Evolutionary conservation across 2,797 vertebrate species (phyloP), one percentile per base, ranked within the genome.

Genomic region (Characodon lateralis): DNA sequence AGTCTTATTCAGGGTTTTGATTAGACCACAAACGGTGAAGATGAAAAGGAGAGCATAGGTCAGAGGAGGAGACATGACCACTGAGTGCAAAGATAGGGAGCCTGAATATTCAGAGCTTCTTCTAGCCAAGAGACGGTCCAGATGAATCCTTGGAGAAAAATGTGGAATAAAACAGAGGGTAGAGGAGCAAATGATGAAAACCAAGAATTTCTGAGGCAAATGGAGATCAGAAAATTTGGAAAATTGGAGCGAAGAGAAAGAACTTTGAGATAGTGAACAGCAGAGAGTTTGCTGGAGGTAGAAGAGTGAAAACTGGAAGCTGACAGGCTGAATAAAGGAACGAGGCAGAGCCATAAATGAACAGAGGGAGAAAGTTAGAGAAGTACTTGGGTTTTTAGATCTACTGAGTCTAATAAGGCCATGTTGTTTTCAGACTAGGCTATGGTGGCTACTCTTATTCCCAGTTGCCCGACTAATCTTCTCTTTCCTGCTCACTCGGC

Each of bases 371-470:
- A 77, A 71, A 83, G 83, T 82, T 43, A 73, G 55, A 66, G 72
- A 61, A 73, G 75, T 35, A 56, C 88, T 88, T 82, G 70, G 87
- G 81, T 77, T 88, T 80, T 77, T 80, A 70, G 82, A 89, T 89
- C 78, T 87, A 80, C 85, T 75, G 85, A 86, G 88, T 80, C 58
- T 76, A 89, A 91, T 90, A 82, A 83, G 87, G 90, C 82, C 59
- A 3, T 68, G 84, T 81, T 89, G 86, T 85, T 81, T 85, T 50
- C 51, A 81, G 81, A 74, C 51, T 41, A 46, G 76, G 73, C 80
- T 56, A 46, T 71, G 74, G 31, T 59, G 14, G 61, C n/a, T 81
- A 13, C 68, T 82, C 78, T 83, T 78, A 73, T 48, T 84, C 91
- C 87, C 83, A 48, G 41, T 43, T 70, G 78, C 77, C 74, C 43